Evolutionary conservation across 2,888 invertebrate species (phyloP).

Genomic region (Hoplodrina blanda): DNA sequence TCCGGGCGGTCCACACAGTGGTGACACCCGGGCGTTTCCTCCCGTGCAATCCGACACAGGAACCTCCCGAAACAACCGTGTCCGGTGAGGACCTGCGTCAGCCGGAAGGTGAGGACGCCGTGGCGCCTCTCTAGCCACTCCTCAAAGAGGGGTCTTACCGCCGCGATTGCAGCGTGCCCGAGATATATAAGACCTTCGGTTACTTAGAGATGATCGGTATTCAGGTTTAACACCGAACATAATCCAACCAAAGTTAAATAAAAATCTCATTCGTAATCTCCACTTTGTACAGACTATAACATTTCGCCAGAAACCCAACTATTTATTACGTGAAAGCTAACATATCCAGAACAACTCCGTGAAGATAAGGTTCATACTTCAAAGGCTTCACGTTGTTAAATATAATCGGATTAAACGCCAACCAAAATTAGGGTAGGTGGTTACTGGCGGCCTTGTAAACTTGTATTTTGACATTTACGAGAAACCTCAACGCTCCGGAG

Average conservation of each 20-base stretch:
- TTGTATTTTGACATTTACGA: constrained; percentile 74
- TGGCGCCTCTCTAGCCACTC: no score
- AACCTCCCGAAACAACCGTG: no score
- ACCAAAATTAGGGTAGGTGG: constrained; percentile 72
- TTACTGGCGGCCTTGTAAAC: constrained; percentile 70
- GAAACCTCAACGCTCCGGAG: constrained; percentile 51
- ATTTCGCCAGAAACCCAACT: constrained; percentile 40
- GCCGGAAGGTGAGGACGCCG: no score
- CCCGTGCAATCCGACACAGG: no score
- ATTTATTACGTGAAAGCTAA: constrained; percentile 33
- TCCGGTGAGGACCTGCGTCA: no score
- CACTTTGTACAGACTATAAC: constrained; percentile 24
- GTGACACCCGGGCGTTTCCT: no score
- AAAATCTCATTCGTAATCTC: constrained; percentile 18
- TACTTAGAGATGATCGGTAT: not conserved
- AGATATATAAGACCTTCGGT: not conserved
- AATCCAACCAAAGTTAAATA: not conserved
- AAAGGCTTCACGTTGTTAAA: constrained; percentile 72
- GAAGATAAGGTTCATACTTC: constrained; percentile 57
- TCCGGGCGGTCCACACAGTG: no score
- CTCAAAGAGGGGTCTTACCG: no score
- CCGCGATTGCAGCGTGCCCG: no score
- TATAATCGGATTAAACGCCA: constrained; percentile 74
- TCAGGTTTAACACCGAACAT: not conserved
- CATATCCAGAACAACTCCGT: constrained; percentile 39